Conservation (phyloP, 1,140 invertebrate genomes). For the Calosoma granatense region DNA sequence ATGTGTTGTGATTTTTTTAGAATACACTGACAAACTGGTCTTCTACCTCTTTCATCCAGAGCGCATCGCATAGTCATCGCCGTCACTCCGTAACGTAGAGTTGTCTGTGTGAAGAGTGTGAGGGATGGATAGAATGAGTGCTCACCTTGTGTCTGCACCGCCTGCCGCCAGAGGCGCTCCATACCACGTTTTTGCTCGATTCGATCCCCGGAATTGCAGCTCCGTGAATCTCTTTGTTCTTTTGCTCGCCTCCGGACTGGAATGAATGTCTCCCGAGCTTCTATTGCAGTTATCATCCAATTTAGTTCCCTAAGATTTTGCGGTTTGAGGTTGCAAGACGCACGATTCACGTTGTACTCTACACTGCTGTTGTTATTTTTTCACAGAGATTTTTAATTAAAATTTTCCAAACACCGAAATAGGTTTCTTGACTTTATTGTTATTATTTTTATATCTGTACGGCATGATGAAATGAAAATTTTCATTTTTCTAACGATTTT, state of each 20-base stretch:
- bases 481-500: too few species aligned
- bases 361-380: not conserved
- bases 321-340: not conserved
- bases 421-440: too few species aligned
- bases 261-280: not conserved
- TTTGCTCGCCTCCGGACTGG: not conserved
- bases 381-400: not conserved
- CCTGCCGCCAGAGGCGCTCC: not conserved
- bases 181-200: not conserved
- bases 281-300: not conserved
- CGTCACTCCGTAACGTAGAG: too few species aligned
- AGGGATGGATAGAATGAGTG: too few species aligned
- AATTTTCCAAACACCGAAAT: not conserved
- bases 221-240: not conserved
- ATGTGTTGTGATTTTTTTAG: not conserved
- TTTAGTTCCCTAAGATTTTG: not conserved
- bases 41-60: not conserved
- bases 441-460: too few species aligned
- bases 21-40: not conserved
- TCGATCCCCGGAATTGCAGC: not conserved
- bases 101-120: too few species aligned
- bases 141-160: not conserved
- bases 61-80: not conserved
- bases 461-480: too few species aligned
- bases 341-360: not conserved